phyloP scores from a whole-genome alignment of 92 coral and sea anemone genomes.

The Epizoanthus fatuus region DNA sequence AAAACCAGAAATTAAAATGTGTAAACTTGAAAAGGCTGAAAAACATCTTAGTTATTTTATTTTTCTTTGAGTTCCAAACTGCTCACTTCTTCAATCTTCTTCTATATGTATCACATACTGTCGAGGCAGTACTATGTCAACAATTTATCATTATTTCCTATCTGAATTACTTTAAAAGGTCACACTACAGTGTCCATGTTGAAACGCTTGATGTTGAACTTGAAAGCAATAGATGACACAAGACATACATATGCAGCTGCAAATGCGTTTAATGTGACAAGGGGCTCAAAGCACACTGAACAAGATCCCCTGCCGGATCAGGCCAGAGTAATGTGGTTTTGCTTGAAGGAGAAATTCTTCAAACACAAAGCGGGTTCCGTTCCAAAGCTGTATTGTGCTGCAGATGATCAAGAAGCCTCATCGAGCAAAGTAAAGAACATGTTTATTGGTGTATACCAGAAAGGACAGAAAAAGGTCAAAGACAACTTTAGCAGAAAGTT shows the following conservation, averaged over 20 bases:
- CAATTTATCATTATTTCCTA: no score
- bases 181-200: constrained; percentile 1
- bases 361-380: neutral
- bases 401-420: neutral
- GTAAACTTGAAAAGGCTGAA: no score
- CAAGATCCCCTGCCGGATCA: constrained; percentile 3
- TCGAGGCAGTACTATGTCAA: no score
- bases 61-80: no score
- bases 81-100: no score
- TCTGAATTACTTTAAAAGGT: neutral
- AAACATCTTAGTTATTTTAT: no score
- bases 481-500: neutral
- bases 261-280: constrained; percentile 6
- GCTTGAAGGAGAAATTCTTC: neutral
- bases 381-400: neutral
- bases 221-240: neutral
- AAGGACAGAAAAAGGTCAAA: neutral
- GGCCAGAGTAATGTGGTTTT: constrained; percentile 4
- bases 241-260: neutral
- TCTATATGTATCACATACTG: no score
- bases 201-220: neutral
- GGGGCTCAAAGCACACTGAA: constrained; percentile 1
- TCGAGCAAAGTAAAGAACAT: neutral
- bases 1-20: no score
- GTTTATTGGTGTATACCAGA: neutral